A percentile compares a stretch with the other conserved stretches of the same genome.
Evolutionary conservation across 2,797 vertebrate species (phyloP).

Genomic region (Heliangelus exortis): DNA sequence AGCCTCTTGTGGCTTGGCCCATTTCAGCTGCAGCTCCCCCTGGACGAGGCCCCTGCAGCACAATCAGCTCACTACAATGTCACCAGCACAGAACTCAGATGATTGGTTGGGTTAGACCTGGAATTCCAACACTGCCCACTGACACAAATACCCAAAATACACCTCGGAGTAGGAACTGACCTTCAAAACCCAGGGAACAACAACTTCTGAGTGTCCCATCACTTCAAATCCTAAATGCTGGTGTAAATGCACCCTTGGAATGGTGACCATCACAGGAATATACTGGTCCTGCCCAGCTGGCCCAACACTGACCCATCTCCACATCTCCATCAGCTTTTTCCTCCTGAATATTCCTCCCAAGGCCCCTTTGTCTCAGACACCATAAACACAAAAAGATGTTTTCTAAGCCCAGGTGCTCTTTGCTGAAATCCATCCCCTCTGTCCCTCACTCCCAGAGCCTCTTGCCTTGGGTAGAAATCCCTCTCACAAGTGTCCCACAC

Average conservation of each 20-base stretch:
- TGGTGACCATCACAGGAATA: accelerated
- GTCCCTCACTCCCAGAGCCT: neutral
- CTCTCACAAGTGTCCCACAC: neutral
- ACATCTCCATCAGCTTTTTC: neutral
- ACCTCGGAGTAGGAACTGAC: neutral
- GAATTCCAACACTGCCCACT: neutral
- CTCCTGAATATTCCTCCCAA: neutral
- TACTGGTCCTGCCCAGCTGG: accelerated
- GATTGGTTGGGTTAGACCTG: neutral
- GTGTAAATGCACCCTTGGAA: neutral
- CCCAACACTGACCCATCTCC: neutral
- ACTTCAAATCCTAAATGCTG: neutral
- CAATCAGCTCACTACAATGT: neutral
- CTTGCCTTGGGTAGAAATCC: neutral
- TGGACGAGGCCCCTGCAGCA: neutral
- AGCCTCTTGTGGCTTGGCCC: conserved; percentile 6
- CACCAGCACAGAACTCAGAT: neutral
- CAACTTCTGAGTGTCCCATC: neutral
- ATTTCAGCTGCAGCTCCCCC: neutral
- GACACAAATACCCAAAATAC: conserved; percentile 48
- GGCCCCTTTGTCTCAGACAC: neutral
- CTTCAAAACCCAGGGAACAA: neutral
- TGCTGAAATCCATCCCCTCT: neutral
- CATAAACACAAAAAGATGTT: neutral
- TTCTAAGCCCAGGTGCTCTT: neutral